Evolutionary conservation across 2,888 invertebrate genomes (phyloP), one percentile per base, ranked within the genome.

Genomic region (Cosmopolites sordidus): DNA sequence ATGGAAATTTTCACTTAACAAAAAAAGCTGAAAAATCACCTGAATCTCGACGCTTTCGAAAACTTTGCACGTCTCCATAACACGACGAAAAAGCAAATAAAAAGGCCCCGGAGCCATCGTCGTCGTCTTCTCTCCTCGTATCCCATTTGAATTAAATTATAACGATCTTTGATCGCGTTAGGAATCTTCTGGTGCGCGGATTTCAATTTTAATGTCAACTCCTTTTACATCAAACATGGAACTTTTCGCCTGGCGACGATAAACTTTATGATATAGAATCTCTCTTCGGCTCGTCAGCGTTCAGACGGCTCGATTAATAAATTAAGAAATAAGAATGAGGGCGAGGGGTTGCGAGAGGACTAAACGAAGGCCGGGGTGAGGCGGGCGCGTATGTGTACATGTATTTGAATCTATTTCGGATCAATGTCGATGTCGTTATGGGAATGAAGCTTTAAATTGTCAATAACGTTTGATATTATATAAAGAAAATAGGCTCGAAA

Each of bases 131-230:
- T 63, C 60, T 47, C 58, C 58, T 51, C 60, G 62, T 66, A 68
- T 66, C 62, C 64, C 56, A 60, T 58, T 60, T 57, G 62, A 65
- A 68, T 68, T 68, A 69, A 67, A 67, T 70, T 69, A 69, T 69
- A 69, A 67, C 68, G 69, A 72, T 71, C 71, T 72, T 72, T 72
- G 72, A 72, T 72, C 72, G 72, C 66, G 69, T 68, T 70, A 70
- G 22, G 22, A 22, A 22, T 22, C 22, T 22, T 22, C 22, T 66
- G 60, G 66, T 63, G 66, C 65, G 65, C 59, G 69, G 72, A 73
- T 73, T 73, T 73, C 73, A 73, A 73, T 73, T 73, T 73, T 71
- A 72, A 73, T 73, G 73, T 73, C 73, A 73, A 73, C 72, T 72
- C 72, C 72, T 73, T 73, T 71, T 70, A 72, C 70, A 71, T 73